These are phyloP conservation scores for Misgurnus mizolepis DNA, from an alignment of 2,113 vertebrate genomes.

Conservation along the genomic window DNA sequence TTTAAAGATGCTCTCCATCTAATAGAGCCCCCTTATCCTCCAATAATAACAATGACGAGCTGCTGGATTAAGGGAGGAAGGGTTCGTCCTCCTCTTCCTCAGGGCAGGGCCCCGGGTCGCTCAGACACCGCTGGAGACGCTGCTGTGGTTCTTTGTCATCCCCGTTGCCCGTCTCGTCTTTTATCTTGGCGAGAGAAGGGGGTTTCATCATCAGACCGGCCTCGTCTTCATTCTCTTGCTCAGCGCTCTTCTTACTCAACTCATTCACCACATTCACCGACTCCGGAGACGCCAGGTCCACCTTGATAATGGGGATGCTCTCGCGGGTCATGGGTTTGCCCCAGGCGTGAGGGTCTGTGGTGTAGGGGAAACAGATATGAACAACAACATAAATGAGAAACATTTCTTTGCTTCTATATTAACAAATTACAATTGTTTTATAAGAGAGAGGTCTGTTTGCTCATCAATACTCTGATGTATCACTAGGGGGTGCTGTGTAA, in stretches of 20 bases:
- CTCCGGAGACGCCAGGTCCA: slow-evolving; percentile 91
- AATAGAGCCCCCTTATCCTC: background rate
- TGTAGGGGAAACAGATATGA: background rate
- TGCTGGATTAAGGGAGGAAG: slow-evolving; percentile 77
- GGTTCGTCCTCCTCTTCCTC: slow-evolving; percentile 90
- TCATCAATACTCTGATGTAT: background rate
- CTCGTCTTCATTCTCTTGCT: slow-evolving; percentile 67
- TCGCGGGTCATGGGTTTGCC: slow-evolving; percentile 56
- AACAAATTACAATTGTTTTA: too few species aligned
- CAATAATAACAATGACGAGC: too few species aligned
- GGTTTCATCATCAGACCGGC: slow-evolving; percentile 81
- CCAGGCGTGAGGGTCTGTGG: slow-evolving; percentile 78
- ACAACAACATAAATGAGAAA: too few species aligned
- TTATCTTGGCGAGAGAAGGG: slow-evolving; percentile 64
- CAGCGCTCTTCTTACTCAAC: slow-evolving; percentile 62
- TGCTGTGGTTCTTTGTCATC: slow-evolving; percentile 78
- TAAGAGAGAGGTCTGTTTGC: too few species aligned
- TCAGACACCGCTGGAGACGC: slow-evolving; percentile 88
- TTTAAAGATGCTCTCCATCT: background rate
- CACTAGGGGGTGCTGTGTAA: background rate
- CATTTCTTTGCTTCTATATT: too few species aligned
- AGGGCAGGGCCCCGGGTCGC: slow-evolving; percentile 88
- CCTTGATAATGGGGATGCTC: slow-evolving; percentile 85
- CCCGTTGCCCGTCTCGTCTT: slow-evolving; percentile 67
- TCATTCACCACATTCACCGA: slow-evolving; percentile 82